Evolutionary conservation across 2,113 vertebrate species (phyloP).

Genomic region (Catagonus wagneri): DNA sequence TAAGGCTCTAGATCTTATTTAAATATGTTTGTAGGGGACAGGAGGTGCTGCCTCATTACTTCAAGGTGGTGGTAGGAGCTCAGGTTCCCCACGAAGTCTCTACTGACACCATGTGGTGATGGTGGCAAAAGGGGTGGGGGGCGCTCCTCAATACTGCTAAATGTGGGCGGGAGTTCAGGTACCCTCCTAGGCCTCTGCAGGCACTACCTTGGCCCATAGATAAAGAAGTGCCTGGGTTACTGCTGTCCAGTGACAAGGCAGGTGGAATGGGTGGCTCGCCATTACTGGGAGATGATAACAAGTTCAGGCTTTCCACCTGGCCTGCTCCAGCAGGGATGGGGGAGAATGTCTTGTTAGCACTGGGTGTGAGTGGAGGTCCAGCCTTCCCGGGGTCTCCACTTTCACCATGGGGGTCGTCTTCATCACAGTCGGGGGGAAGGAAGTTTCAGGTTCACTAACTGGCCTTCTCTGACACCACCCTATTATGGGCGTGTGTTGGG

Average conservation of each 20-base stretch:
- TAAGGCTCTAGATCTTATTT: not conserved
- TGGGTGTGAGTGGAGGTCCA: no score
- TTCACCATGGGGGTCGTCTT: not conserved
- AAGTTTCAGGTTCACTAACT: not conserved
- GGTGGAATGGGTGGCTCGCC: not conserved
- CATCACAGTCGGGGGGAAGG: not conserved
- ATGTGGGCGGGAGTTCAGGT: not conserved
- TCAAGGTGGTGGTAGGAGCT: not conserved
- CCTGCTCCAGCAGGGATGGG: not conserved
- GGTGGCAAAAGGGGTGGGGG: no score
- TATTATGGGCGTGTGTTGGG: accelerated
- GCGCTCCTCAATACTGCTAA: not conserved
- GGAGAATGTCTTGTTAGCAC: not conserved
- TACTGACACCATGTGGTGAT: not conserved
- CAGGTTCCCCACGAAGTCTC: not conserved
- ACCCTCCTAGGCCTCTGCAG: not conserved
- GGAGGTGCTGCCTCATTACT: not conserved
- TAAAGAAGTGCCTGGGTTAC: not conserved
- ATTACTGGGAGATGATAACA: not conserved
- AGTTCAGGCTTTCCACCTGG: not conserved
- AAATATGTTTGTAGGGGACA: not conserved
- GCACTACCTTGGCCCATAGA: accelerated
- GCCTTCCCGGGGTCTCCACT: not conserved
- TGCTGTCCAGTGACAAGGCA: not conserved
- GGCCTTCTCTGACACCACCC: not conserved